Evolutionary conservation across 2,797 vertebrate species (phyloP).

Genomic region (Sarcophilus harrisii): DNA sequence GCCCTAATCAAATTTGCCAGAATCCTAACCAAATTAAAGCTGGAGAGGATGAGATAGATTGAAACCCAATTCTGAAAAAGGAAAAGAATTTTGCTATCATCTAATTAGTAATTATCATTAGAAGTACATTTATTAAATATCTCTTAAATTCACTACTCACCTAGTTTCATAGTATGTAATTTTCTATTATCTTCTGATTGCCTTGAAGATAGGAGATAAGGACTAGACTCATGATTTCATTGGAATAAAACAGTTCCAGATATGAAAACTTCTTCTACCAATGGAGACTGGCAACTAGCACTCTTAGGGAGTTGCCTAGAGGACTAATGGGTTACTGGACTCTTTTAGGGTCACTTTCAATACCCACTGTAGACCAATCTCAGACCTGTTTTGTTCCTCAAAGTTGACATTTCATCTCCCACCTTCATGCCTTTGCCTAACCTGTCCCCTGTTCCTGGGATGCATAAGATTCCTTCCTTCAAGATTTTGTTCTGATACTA

Average conservation of each 20-base stretch:
- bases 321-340: neutral
- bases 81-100: neutral
- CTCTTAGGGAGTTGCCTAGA: neutral
- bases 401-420: neutral
- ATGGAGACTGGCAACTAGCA: neutral
- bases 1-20: neutral
- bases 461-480: neutral
- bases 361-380: neutral
- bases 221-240: neutral
- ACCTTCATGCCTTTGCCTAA: neutral
- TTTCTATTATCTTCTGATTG: neutral
- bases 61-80: neutral
- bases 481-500: neutral
- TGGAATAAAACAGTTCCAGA: neutral
- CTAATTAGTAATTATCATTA: neutral
- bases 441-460: neutral
- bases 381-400: neutral
- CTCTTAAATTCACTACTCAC: neutral
- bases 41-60: neutral
- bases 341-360: neutral
- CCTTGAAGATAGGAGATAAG: neutral
- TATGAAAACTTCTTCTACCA: neutral
- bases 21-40: neutral
- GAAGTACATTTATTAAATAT: neutral
- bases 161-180: neutral